These are phyloP conservation scores for Bradypodion pumilum DNA, from an alignment of 2,797 vertebrate species.

Conservation along the genomic window DNA sequence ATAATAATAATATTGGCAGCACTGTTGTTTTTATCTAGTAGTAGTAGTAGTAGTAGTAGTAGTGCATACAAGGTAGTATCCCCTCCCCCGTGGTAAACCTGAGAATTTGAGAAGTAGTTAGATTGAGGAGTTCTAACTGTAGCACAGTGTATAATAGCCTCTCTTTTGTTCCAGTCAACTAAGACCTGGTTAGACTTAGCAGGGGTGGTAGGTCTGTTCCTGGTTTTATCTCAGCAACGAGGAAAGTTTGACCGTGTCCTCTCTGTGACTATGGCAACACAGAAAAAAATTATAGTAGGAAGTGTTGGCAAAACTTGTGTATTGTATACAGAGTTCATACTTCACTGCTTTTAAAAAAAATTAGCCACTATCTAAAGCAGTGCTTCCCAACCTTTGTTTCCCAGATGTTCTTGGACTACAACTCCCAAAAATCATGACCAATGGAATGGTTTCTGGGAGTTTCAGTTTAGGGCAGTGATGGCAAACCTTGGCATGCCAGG, in stretches of 20 bases:
- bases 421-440: too few species aligned
- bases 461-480: neutral
- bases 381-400: too few species aligned
- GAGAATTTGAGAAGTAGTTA: neutral
- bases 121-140: neutral
- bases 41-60: too few species aligned
- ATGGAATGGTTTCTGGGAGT: too few species aligned
- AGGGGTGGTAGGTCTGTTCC: too few species aligned
- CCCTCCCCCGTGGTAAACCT: neutral
- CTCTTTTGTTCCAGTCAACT: neutral
- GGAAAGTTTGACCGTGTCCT: neutral
- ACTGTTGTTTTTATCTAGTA: neutral
- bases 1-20: neutral
- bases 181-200: neutral
- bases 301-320: neutral
- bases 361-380: too few species aligned
- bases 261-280: neutral
- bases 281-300: neutral
- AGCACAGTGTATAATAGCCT: neutral
- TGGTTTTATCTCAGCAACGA: neutral
- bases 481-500: neutral
- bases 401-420: too few species aligned
- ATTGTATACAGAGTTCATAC: neutral
- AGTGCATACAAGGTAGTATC: neutral
- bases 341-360: neutral